phyloP scores from a whole-genome alignment of 2,113 vertebrate genomes.

The Halichoeres trimaculatus region DNA sequence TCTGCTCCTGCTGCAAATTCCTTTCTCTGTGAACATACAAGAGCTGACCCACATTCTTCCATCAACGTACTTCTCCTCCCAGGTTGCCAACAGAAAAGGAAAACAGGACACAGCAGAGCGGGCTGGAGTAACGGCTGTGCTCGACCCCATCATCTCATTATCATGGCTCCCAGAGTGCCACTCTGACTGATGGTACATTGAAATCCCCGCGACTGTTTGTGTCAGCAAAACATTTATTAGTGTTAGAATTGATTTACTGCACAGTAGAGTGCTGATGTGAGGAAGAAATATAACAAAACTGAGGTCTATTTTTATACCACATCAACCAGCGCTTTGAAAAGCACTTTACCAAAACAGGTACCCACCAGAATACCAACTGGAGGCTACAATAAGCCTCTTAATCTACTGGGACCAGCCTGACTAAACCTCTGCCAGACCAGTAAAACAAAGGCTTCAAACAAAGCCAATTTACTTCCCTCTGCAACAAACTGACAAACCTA shows the following conservation, averaged over 20 bases:
- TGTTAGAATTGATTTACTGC: not conserved
- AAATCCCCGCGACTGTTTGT: not conserved
- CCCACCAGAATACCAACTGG: constrained; percentile 34
- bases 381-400: constrained; percentile 52
- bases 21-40: constrained; percentile 48
- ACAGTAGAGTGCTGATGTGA: constrained; percentile 2
- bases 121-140: constrained; percentile 26
- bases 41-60: constrained; percentile 77
- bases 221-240: not conserved
- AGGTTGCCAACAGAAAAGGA: constrained; percentile 45
- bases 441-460: constrained; percentile 40
- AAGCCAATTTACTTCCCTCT: constrained; percentile 31
- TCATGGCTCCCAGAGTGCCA: constrained; percentile 5
- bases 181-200: not conserved
- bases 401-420: constrained; percentile 42
- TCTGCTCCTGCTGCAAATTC: constrained; percentile 60
- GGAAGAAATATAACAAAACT: not conserved
- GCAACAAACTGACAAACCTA: constrained; percentile 11
- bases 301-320: constrained; percentile 18
- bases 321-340: constrained; percentile 9
- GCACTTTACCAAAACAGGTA: constrained; percentile 25
- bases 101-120: constrained; percentile 42
- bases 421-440: constrained; percentile 38
- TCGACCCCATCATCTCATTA: constrained; percentile 14
- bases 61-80: constrained; percentile 58